Base-by-base conservation (phyloP, 2,797 vertebrate genomes). In the Lates japonicus region DNA sequence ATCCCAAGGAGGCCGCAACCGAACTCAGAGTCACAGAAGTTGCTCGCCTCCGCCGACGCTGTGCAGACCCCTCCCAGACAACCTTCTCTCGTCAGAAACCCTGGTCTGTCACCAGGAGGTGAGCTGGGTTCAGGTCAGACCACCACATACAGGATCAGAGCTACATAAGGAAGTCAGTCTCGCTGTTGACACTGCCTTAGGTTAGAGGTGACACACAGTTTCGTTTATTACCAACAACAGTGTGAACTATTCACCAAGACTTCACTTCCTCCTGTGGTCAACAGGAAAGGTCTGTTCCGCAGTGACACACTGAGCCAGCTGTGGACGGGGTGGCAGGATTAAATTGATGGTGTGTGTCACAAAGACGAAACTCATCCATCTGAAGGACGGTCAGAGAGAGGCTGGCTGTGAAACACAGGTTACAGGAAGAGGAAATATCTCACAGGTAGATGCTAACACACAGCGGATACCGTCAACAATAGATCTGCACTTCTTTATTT, bases 11-110 rank as follows among this genome's bases (percentile, higher is more conserved):
- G 98, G 98, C 72, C 98, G 95, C 74, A 99, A 92, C 86, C 95
- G 95, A 99, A 99, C 87, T 98, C 97, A 0, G 98, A 99, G 65
- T 99, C 98, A 63, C 98, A 99, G 94, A 99, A 99, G 87, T 99
- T 99, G 60, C 98, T n/a, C 96, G 12, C 99, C 98, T 55, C 98
- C 98, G 8, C 99, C 98, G 2, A 99, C 98, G 19, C 98, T 99
- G 89, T 99, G 98, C 61, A 99, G 95, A 90, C n/a, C 98, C 99
- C 93, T 99, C 98, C 98, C 98, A 99, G 69, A 99, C 97, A 68
- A 99, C 96, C 86, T 98, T 98, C 92, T 99, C 91, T 99, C 98
- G 98, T 99, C 80, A 99, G 93, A 99, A 99, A 25, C 98, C 98
- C 91, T 99, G 98, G 92, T 99, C 98, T 58, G 98, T 99, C 81